Evolutionary conservation across 2,113 vertebrate genomes (phyloP).

Genomic region (Xiphophorus maculatus): DNA sequence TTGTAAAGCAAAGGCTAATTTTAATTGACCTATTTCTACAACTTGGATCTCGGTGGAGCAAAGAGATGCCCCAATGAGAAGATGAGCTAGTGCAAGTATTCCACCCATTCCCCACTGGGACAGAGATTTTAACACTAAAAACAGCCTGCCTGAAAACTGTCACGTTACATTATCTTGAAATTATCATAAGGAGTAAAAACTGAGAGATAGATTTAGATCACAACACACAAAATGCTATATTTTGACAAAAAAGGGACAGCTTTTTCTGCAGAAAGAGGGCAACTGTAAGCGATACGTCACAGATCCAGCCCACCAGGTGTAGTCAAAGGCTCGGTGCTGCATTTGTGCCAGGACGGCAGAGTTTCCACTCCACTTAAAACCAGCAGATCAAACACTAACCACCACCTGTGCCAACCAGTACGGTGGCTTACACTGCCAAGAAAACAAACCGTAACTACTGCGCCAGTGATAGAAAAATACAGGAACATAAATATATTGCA

Average conservation of each 20-base stretch:
- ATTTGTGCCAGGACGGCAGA: constrained; percentile 18
- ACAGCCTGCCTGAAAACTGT: neutral
- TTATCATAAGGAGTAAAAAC: neutral
- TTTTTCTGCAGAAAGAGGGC: neutral
- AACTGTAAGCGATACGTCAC: neutral
- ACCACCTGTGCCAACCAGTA: constrained; percentile 22
- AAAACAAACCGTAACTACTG: constrained; percentile 1
- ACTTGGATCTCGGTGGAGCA: too few species aligned
- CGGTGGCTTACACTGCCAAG: constrained; percentile 19
- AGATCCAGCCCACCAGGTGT: neutral
- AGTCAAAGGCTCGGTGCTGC: constrained; percentile 14
- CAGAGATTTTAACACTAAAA: too few species aligned
- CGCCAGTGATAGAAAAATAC: neutral
- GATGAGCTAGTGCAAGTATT: too few species aligned
- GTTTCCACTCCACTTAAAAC: constrained; percentile 55
- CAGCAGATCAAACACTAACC: constrained; percentile 19
- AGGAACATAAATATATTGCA: neutral
- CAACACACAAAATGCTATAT: neutral
- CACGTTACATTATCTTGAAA: neutral
- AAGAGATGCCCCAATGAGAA: too few species aligned
- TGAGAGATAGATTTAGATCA: neutral
- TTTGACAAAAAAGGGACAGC: too few species aligned
- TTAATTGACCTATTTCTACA: too few species aligned
- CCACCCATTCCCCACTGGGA: too few species aligned
- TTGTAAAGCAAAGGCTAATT: too few species aligned